Conservation (phyloP, 2,797 vertebrate species). For the Lagorchestes hirsutus region DNA sequence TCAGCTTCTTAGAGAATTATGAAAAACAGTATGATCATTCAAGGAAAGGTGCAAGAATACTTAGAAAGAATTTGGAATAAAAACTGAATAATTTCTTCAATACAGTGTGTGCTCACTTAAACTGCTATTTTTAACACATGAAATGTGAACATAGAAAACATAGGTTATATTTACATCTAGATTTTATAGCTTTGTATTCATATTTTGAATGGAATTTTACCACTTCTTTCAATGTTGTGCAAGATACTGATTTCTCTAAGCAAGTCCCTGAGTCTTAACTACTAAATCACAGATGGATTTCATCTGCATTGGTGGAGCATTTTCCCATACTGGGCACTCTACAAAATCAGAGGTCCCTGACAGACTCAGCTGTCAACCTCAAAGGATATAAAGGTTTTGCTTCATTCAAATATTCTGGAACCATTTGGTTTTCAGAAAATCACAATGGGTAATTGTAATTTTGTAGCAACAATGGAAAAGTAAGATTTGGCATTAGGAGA, state of each 20-base stretch:
- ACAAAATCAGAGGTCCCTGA: background rate
- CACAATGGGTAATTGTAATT: background rate
- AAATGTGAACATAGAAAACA: too few relatives aligned
- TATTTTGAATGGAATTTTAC: too few relatives aligned
- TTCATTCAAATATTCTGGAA: background rate
- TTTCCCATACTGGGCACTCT: background rate
- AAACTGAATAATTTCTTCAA: background rate
- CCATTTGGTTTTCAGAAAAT: background rate
- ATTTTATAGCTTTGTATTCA: background rate
- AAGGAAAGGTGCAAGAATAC: background rate
- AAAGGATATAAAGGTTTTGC: background rate
- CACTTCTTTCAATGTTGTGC: too few relatives aligned
- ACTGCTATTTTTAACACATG: background rate
- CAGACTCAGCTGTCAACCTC: background rate
- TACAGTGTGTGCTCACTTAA: background rate
- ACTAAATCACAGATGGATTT: too few relatives aligned
- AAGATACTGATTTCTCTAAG: too few relatives aligned
- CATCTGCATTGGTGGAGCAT: too few relatives aligned
- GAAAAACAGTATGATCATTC: background rate
- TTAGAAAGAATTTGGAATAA: background rate
- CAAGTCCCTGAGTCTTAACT: too few relatives aligned
- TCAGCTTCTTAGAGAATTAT: background rate
- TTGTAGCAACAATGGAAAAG: too few relatives aligned
- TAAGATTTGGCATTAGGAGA: too few relatives aligned
- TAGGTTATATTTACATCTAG: background rate